Conservation (phyloP, 2,113 vertebrate species). For the Crocuta crocuta region DNA sequence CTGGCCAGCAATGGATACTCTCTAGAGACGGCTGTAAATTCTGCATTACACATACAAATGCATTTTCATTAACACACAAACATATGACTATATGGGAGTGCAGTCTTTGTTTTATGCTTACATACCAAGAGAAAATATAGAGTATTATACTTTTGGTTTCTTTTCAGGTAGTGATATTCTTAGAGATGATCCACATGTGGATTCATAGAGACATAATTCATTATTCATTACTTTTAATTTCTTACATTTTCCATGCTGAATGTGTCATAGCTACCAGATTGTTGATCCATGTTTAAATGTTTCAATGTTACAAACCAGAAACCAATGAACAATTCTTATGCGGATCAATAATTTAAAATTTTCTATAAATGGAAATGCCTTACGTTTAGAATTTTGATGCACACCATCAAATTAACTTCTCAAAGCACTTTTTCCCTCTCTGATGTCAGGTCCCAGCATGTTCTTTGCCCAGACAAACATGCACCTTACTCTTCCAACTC, state of each 20-base stretch:
- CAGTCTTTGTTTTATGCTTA: background rate
- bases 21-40: background rate
- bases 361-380: background rate
- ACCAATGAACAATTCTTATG: too few relatives aligned
- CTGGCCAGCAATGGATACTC: rapidly evolving
- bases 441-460: too few relatives aligned
- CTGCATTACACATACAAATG: rapidly evolving
- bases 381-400: background rate
- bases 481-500: too few relatives aligned
- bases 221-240: background rate
- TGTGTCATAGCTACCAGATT: background rate
- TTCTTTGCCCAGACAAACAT: background rate
- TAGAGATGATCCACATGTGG: background rate
- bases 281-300: background rate
- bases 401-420: background rate
- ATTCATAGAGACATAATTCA: background rate
- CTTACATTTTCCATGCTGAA: background rate
- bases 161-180: too few relatives aligned
- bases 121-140: background rate
- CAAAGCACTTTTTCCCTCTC: too few relatives aligned
- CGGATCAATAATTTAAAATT: background rate
- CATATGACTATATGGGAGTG: too few relatives aligned
- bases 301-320: background rate
- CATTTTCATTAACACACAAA: background rate
- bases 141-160: background rate